phyloP scores from a whole-genome alignment of 1,140 invertebrate species.

The Habropoda laboriosa region DNA sequence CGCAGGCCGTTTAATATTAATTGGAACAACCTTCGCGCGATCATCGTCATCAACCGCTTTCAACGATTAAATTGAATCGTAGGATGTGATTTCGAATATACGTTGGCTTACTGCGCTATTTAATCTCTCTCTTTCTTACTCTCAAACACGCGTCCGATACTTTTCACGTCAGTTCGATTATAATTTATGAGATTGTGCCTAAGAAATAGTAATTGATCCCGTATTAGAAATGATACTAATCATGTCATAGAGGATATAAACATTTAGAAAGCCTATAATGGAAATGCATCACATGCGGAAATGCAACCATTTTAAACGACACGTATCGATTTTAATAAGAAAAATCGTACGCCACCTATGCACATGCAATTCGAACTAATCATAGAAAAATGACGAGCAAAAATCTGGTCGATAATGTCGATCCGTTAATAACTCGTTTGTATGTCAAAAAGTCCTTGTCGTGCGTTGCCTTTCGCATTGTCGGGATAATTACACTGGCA shows the following conservation, averaged over 20 bases:
- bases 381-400: not conserved
- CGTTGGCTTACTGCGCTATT: conserved; percentile 12
- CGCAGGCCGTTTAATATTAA: conserved; percentile 68
- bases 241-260: not conserved
- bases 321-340: not conserved
- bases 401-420: not conserved
- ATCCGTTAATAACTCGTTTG: not conserved
- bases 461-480: not conserved
- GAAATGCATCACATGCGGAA: not conserved
- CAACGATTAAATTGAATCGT: conserved; percentile 61
- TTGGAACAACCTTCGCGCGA: conserved; percentile 71
- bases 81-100: conserved; percentile 52
- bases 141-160: not conserved
- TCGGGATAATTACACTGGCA: conserved; percentile 15
- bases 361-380: not conserved
- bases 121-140: not conserved
- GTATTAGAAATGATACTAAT: not conserved
- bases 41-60: conserved; percentile 61
- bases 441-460: not conserved
- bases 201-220: not conserved
- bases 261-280: not conserved
- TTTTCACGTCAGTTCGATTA: not conserved
- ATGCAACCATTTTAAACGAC: not conserved
- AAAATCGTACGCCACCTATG: not conserved
- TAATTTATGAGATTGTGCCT: not conserved